Evolutionary conservation across 2,113 vertebrate species (phyloP), one percentile per base, ranked within the genome.

Genomic region (Marmota monax): DNA sequence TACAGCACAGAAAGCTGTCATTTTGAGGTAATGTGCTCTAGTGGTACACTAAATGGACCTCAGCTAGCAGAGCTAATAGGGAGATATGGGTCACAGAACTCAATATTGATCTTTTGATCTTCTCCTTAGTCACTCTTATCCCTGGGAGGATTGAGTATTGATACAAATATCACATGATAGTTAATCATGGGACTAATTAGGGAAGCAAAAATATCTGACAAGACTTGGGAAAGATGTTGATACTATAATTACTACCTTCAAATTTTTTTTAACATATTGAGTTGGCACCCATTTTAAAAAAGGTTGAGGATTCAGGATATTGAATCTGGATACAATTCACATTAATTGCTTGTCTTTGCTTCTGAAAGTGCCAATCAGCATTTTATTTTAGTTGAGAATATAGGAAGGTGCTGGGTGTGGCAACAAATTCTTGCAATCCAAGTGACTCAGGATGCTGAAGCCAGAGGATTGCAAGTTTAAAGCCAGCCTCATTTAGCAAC

Each of bases 381-480:
- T 97, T 85, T 87, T 90, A 48, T 78, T 90, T 96, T 61, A 61
- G 51, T 90, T 94, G 92, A 73, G 23, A 92, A 67, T 11, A 63
- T 39, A 78, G 92, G 16, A 79, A 73, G 4, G 11, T 87, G 16
- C 23, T 11, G 8, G 7, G 61, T 61, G 58, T 61, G 23, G 58
- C 9, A 23, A 20, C 23, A 10, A 23, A 63, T 27, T 9, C 61
- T 25, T 25, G 61, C 1, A 63, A 27, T 63, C 9, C 61, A 9
- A 63, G 23, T 27, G 61, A 63, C 22, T 63, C 8, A 25, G 23
- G 8, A 63, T 23, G 23, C 61, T 63, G 61, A 63, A 9, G 9
- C 61, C 25, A 22, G 61, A 27, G 61, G 23, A 63, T 63, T 23
- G 7, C 12, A 12, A 61, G 22, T 61, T 61, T 23, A 61, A 61